Evolutionary conservation across 2,888 invertebrate genomes (phyloP).

Genomic region (Lacanobia wlatinum): DNA sequence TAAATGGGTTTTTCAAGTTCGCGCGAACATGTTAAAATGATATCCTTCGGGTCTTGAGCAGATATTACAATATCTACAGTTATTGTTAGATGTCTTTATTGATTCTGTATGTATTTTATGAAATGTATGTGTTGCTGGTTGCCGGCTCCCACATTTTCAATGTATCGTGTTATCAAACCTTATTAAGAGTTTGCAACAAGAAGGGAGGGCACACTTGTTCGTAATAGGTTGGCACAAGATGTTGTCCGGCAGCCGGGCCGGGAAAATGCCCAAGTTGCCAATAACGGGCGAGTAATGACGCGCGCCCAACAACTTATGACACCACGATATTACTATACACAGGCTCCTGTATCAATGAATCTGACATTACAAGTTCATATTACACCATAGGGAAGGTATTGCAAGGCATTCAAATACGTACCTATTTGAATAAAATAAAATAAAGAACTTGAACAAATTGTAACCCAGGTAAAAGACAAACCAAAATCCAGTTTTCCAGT

Average conservation of each 20-base stretch:
- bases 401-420: not conserved
- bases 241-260: slow-evolving; percentile 82
- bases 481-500: not conserved
- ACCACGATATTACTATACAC: slow-evolving; percentile 75
- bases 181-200: slow-evolving; percentile 78
- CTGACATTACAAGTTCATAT: slow-evolving; percentile 26
- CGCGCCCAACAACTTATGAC: slow-evolving; percentile 80
- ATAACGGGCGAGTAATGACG: slow-evolving; percentile 87
- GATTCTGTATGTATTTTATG: slow-evolving; percentile 11
- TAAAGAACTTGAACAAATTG: not conserved
- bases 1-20: slow-evolving; percentile 87
- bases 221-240: slow-evolving; percentile 89
- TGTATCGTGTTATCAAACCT: slow-evolving; percentile 70
- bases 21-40: slow-evolving; percentile 60
- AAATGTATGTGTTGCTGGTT: not conserved
- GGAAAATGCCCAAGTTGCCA: slow-evolving; percentile 85
- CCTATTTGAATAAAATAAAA: not conserved
- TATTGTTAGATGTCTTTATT: slow-evolving; percentile 52
- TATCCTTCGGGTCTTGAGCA: slow-evolving; percentile 48
- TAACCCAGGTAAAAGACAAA: not conserved
- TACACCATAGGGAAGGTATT: not conserved
- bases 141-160: slow-evolving; percentile 31
- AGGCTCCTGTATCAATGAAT: slow-evolving; percentile 57
- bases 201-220: slow-evolving; percentile 81
- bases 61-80: slow-evolving; percentile 48